Base-by-base conservation (phyloP, 2,888 invertebrate genomes). In the Dione vanillae region DNA sequence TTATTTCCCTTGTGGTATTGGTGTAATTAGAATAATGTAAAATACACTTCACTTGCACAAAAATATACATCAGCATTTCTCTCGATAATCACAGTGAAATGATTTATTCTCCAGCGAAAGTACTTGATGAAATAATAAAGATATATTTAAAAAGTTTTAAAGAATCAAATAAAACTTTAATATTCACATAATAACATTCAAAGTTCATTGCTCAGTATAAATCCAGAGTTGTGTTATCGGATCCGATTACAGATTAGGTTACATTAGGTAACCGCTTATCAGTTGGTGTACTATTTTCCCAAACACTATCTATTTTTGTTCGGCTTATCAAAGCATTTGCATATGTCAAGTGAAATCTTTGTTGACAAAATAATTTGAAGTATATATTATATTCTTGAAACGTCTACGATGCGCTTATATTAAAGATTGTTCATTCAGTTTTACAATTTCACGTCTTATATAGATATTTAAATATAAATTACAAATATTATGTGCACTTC, bases 191-290 rank as follows among this genome's bases (percentile, higher is more conserved):
- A 66, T 51, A 71, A 40, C 20, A 41, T 69, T n/a, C 37, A 71
- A 59, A 66, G 14, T 70, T 58, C 43, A 61, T 51, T 19, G 43
- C 40, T 64, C 11, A 43, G 47, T 54, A 72, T 65, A 65, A 67
- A 72, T 71, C 16, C 16, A 40, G 56, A 37, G 52, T 49, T 11
- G 49, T 69, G 65, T 73, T 80, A 81, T 80, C 82, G 73, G 74
- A 77, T 78, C 77, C 77, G 82, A 82, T 81, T 78, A 78, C 75
- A 75, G 73, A 79, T 80, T 79, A 79, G 66, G 77, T 78, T 77
- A 77, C 77, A 78, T 79, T 79, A 76, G 73, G 77, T 77, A 77
- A 77, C 73, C 69, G 71, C 66, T 78, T 79, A 78, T 80, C 80
- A 74, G 45, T 68, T 69, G 70, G 52, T 72, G 72, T 70, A 72